Base-by-base conservation (phyloP, 2,888 invertebrate genomes). In the Acleris holmiana region DNA sequence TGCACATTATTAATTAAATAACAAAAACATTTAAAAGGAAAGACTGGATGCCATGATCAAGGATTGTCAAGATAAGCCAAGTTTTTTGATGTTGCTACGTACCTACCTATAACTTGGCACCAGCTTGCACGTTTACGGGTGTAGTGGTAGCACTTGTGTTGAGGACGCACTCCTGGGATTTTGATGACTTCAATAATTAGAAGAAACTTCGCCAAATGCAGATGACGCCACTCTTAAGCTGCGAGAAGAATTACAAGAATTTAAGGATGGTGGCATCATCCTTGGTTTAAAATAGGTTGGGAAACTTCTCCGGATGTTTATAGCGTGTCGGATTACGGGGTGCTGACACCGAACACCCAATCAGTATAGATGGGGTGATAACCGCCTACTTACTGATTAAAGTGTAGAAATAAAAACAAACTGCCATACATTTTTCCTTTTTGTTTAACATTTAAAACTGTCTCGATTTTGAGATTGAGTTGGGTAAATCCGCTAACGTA, bases 311-410 rank as follows among this genome's bases (percentile, higher is more conserved):
- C 40, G 55, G 55, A 44, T 44, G 8, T 44, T n/a, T n/a, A 13
- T 40, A 17, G 18, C 47, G 44, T 29, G 35, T 65, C 59, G n/a
- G 8, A 29, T 50, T 65, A 65, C 55, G 21, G 53, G 21, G 46
- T 25, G 53, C 49, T 19, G 59, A 44, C 50, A 65, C 46, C 59
- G 54, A 46, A 60, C 25, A 65, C 55, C 55, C 65, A 65, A 65
- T 65, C 60, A 65, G 47, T 21, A 49, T 21, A 54, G 55, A 49
- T 54, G 21, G 49, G 54, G 47, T 58, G 63, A 51, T 58, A 63
- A 63, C 57, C 40, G 47, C 44, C 15, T 2, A 17, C n/a, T 17
- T 4, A 44, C 41, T 41, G 13, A n/a, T 35, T 13, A 3, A 13
- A 13, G 4, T 23, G 3, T 4, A 23, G 4, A 23, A 4, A 4